Percentiles rank a stretch among this genome's conserved stretches.
phyloP scores from a whole-genome alignment of 2,888 invertebrate species.

The Leptarthrus brevirostris region DNA sequence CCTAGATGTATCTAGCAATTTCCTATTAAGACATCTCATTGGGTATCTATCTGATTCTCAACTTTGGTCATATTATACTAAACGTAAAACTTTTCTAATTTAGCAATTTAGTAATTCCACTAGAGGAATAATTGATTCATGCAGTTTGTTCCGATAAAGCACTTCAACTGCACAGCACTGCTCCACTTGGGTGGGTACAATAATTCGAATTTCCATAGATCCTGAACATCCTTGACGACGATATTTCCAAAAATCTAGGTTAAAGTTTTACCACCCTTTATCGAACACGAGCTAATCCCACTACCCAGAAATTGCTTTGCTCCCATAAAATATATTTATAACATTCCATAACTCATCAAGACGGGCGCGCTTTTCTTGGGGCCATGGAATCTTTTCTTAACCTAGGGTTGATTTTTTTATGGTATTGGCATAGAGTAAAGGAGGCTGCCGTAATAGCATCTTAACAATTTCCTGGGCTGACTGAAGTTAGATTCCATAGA shows the following conservation, averaged over 20 bases:
- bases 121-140: background rate
- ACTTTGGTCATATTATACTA: background rate
- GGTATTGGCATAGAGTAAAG: background rate
- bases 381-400: slow-evolving; percentile 6
- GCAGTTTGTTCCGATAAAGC: background rate
- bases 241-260: background rate
- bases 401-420: slow-evolving; percentile 6
- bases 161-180: no score
- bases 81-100: background rate
- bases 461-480: slow-evolving; percentile 31
- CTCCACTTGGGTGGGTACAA: no score
- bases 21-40: no score
- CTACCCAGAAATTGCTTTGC: background rate
- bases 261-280: background rate
- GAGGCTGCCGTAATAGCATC: background rate
- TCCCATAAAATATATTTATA: slow-evolving; percentile 43
- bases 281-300: background rate
- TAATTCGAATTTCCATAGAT: no score
- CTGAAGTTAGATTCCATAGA: background rate
- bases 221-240: no score
- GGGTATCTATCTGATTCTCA: background rate
- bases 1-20: no score
- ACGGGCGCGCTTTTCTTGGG: background rate
- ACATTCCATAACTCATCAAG: slow-evolving; percentile 37
- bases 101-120: background rate